Percentiles rank a stretch among this genome's conserved stretches.
phyloP scores from a whole-genome alignment of 2,888 invertebrate genomes.

The Papilio elwesi region DNA sequence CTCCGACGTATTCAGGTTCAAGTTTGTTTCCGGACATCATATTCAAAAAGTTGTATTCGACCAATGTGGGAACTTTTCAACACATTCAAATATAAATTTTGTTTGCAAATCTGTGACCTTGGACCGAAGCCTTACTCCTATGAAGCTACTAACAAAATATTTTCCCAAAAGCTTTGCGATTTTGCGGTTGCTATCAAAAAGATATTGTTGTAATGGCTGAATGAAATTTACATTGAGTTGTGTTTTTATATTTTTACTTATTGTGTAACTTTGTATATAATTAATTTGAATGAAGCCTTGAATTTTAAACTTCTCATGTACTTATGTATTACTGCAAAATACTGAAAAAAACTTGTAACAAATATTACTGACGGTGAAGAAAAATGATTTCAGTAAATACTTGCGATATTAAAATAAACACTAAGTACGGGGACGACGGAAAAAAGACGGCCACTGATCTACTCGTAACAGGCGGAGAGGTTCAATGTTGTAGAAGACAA shows the following conservation, averaged over 20 bases:
- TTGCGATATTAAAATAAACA: too few species aligned
- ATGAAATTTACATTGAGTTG: neutral
- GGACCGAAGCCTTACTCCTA: neutral
- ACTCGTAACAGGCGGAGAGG: too few species aligned
- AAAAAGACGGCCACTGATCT: too few species aligned
- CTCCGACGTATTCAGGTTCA: too few species aligned
- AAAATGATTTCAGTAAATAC: neutral
- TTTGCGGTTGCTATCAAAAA: too few species aligned
- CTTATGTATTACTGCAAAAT: neutral
- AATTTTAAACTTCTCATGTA: neutral
- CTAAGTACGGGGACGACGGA: too few species aligned
- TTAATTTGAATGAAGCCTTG: slow-evolving; percentile 2
- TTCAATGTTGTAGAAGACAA: too few species aligned
- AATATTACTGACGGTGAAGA: neutral
- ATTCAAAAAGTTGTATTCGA: neutral
- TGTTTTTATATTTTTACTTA: neutral
- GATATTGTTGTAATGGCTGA: too few species aligned
- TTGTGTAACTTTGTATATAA: neutral
- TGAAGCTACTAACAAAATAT: neutral
- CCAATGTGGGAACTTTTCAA: too few species aligned
- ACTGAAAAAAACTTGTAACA: neutral
- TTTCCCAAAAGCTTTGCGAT: neutral
- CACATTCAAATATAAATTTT: neutral
- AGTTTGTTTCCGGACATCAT: neutral
- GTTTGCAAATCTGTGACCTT: neutral